phyloP scores from a whole-genome alignment of 1,140 invertebrate species.

The Goniozus legneri region DNA sequence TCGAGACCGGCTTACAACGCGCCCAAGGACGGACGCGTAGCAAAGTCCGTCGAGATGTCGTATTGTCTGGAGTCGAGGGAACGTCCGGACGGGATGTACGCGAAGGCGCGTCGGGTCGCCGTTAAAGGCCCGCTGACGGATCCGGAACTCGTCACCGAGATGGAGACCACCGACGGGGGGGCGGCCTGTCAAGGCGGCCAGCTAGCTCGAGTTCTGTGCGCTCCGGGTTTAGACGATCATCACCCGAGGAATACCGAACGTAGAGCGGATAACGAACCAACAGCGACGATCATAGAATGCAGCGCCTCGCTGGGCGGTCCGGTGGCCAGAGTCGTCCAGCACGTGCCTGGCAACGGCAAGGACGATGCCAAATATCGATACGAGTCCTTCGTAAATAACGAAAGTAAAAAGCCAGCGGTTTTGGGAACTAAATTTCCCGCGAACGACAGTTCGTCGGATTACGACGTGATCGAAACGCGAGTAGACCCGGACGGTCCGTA shows the following conservation, averaged over 20 bases:
- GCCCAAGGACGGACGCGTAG: no score
- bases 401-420: conserved; percentile 4
- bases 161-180: conserved; percentile 7
- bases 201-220: no score
- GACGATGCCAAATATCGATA: background rate
- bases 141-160: background rate
- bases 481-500: conserved; percentile 10
- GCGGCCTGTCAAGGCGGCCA: no score
- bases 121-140: no score
- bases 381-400: conserved; percentile 1
- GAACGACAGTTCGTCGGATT: background rate
- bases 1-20: background rate
- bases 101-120: no score
- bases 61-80: conserved; percentile 12
- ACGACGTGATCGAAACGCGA: conserved; percentile 6
- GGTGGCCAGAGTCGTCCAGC: conserved; percentile 5
- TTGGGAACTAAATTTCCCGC: background rate
- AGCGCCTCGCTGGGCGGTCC: background rate
- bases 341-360: background rate
- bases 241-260: no score
- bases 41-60: no score
- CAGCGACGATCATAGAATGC: conserved; percentile 14
- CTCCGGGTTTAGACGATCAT: no score
- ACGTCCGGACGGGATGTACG: background rate
- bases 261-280: no score